Base-by-base conservation (phyloP, 2,888 invertebrate genomes). In the Gastracanthus pulcherrimus region DNA sequence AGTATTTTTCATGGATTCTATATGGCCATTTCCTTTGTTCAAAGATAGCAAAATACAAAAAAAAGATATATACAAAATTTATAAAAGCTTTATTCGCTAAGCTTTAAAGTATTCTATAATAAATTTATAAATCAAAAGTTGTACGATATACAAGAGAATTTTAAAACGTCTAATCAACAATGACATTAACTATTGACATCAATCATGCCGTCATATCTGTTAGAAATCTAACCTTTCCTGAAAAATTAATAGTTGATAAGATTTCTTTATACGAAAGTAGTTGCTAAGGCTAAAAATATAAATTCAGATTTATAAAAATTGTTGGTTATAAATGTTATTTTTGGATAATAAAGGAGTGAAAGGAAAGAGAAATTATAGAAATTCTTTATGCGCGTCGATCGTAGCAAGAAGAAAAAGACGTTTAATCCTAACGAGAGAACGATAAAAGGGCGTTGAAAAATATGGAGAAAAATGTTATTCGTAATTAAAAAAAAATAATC, bases 311-410 rank as follows among this genome's bases (percentile, higher is more conserved):
- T n/a, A n/a, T 74, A 69, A 62, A 70, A 76, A 71, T 75, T 81
- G 45, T 81, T 78, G 23, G 19, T 67, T 45, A 38, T 62, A 76
- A 71, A 67, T 64, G 66, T 76, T 79, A 76, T 82, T 82, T 79
- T 82, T 67, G 41, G 26, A 75, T 75, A 74, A 58, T n/a, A n/a
- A n/a, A 13, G 31, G 19, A 60, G 16, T 13, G 19, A 55, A 72
- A 60, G 19, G 23, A 64, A 64, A 29, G 36, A 51, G 48, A 70
- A 13, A 29, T 48, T 76, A 64, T 55, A 76, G 31, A 67, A 69
- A 76, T 69, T 78, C 26, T 80, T 76, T 76, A 34, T 75, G 75
- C 69, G 66, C 74, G 76, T 78, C 78, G 78, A 78, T 78, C 72
- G 72, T 83, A 78, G 71, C 71, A 36, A 70, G 36, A 72, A 76